Base-by-base conservation (phyloP, 2,888 invertebrate species). In the Melikaiella ostensackeni region DNA sequence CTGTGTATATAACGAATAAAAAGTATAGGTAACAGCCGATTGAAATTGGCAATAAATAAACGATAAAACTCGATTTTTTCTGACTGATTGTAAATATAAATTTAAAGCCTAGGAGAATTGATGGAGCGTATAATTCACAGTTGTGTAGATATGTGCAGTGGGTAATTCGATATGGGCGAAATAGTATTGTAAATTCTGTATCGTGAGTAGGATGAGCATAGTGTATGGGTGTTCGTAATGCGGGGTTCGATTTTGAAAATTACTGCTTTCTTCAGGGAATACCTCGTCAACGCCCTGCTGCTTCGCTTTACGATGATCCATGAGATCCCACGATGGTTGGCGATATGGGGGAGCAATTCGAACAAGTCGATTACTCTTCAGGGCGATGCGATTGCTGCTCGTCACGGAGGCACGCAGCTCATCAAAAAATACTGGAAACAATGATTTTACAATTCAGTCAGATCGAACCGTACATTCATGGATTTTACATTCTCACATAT, bases 231-330 rank as follows among this genome's bases (percentile, higher is more conserved):
- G 46, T 66, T 66, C 42, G 46, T 66, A 66, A 66, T 66, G 66
- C 66, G 38, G 66, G 66, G 66, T 66, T 66, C 66, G 66, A 66
- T 66, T 66, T 66, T 66, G 42, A 66, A 66, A 66, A 66, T 66
- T 42, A 66, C 66, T 66, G 66, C 66, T 66, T 66, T 66, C 66
- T 66, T 19, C 66, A 66, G 66, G 66, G 66, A 66, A 66, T 66
- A 66, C 66, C 66, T 66, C 66, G 66, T 66, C 42, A 42, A 66
- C 46, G 66, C 66, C 66, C 38, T 42, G 42, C 64, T 64, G 64
- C 38, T 64, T 64, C 42, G 64, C 42, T 64, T 64, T 64, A 42
- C 66, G 66, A 66, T 66, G 66, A 66, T 66, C 66, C 66, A 66
- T 66, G 66, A 46, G 27, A 66, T 66, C 66, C 66, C 66, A 66